phyloP scores from a whole-genome alignment of 1,140 invertebrate genomes.

The Trichoplusia ni region DNA sequence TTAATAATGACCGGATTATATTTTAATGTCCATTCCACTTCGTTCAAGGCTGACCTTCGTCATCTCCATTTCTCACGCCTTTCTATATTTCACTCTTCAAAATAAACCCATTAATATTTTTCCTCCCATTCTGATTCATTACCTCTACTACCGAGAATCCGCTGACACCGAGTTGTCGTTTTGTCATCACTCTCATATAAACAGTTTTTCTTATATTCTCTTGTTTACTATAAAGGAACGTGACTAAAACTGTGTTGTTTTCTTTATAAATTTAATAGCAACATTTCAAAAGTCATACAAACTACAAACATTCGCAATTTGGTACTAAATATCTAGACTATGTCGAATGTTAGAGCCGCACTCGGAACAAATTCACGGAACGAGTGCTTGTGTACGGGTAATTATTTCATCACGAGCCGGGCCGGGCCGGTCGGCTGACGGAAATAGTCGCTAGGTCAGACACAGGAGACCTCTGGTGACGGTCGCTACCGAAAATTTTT shows the following conservation, averaged over 20 bases:
- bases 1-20: too few species aligned
- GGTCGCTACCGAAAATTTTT: neutral
- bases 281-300: slow-evolving; percentile 2
- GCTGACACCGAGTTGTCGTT: too few species aligned
- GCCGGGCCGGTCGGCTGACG: neutral
- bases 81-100: neutral
- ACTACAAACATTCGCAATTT: neutral
- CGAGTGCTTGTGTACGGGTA: slow-evolving; percentile 13
- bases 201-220: too few species aligned
- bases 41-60: neutral
- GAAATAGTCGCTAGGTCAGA: slow-evolving; percentile 26
- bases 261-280: neutral
- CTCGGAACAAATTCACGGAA: slow-evolving; percentile 20
- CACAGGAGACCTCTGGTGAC: neutral
- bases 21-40: neutral
- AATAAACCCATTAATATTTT: neutral
- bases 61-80: slow-evolving; percentile 3
- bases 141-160: too few species aligned
- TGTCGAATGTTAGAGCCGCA: slow-evolving; percentile 11
- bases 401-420: slow-evolving; percentile 24
- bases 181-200: too few species aligned
- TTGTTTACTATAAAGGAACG: neutral
- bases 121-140: neutral
- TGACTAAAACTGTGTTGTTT: neutral
- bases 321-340: slow-evolving; percentile 19